Evolutionary conservation across 2,888 invertebrate species (phyloP), one percentile per base, ranked within the genome.

Genomic region (Lomographa bimaculata): DNA sequence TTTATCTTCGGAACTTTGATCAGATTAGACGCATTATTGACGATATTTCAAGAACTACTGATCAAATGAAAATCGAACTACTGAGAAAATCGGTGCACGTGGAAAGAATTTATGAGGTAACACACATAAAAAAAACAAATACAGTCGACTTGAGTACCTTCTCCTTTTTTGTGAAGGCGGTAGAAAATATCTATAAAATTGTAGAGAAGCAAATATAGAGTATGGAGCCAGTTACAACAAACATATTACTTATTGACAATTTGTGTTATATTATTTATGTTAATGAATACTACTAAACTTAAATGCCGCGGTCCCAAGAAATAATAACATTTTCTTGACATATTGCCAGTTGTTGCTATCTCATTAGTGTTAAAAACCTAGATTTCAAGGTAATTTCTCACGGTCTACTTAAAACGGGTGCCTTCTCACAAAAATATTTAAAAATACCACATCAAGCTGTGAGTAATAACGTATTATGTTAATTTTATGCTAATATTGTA

Each of bases 401-500:
- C 50, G 50, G 41, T 50, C 47, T 17, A 45, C 30, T 40, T 41
- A 26, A 21, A 29, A 10, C 16, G 19, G 21, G 23, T 23, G 29
- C 28, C 24, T 48, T 39, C 37, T 23, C 30, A 45, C 21, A 45
- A 41, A 36, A 24, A 25, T 40, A 40, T 38, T 40, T 21, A 24
- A 20, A 40, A 36, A 45, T 18, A 19, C 38, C 21, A 24, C 24
- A 36, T 44, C 43, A 40, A 20, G 34, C 53, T 44, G 44, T 43
- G 44, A 44, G 39, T 46, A 46, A 46, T 37, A 36, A 32, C 30
- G 25, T 34, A 30, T 46, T 45, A 54, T 49, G 44, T 7, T 33
- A 36, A 24, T 43, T 47, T 51, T 48, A 55, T 52, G 49, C 42
- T 41, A 53, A 54, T 55, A 37, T 27, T 26, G 43, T 44, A 53